These are phyloP conservation scores for Mesoclemmys tuberculata DNA, from an alignment of 2,113 vertebrate genomes.

Conservation along the genomic window DNA sequence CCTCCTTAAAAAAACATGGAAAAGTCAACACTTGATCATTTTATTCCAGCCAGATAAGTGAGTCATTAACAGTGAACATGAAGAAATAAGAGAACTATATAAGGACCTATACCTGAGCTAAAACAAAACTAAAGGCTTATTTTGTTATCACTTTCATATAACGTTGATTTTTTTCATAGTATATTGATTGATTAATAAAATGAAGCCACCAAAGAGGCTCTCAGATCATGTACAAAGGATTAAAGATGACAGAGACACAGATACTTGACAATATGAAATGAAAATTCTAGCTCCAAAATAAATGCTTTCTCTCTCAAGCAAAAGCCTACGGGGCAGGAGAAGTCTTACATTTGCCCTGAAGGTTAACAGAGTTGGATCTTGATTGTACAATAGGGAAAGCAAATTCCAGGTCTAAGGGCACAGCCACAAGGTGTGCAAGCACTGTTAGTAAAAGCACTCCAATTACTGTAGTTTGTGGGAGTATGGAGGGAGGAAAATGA, in stretches of 20 bases:
- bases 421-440: neutral
- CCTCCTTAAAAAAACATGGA: neutral
- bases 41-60: neutral
- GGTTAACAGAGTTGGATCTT: neutral
- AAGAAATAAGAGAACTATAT: neutral
- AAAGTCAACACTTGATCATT: neutral
- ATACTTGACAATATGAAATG: neutral
- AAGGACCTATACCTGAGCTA: neutral
- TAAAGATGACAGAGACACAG: neutral
- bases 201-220: neutral
- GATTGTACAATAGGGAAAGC: neutral
- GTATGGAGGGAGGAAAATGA: no score
- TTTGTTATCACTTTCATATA: neutral
- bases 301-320: neutral
- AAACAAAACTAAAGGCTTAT: neutral
- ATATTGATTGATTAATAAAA: neutral
- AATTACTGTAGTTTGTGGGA: no score
- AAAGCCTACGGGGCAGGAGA: neutral
- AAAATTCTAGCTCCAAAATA: neutral
- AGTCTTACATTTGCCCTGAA: neutral
- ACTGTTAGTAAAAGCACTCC: no score
- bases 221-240: neutral
- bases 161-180: neutral
- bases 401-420: neutral
- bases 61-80: neutral